Conservation (phyloP, 1,140 invertebrate genomes). For the Heliconius melpomene region DNA sequence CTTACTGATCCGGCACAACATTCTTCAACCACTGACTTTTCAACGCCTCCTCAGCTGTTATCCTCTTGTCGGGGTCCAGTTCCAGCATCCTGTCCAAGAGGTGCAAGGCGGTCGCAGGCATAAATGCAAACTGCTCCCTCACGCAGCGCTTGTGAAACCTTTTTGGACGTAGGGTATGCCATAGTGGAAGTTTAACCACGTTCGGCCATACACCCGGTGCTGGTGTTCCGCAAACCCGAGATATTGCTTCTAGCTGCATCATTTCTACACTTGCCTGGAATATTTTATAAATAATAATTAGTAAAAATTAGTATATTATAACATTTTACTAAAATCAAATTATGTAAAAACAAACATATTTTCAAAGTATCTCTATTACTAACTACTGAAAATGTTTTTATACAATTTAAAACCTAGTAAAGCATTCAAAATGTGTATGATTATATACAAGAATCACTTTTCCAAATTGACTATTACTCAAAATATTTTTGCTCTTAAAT, state of each 20-base stretch:
- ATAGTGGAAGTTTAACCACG: conserved; percentile 96
- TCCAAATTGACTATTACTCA: too few species aligned
- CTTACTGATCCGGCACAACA: conserved; percentile 94
- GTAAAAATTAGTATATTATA: too few species aligned
- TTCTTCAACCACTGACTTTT: conserved; percentile 97
- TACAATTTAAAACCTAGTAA: too few species aligned
- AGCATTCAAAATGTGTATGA: too few species aligned
- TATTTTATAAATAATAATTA: too few species aligned
- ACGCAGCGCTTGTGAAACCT: conserved; percentile 93
- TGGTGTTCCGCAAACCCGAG: conserved; percentile 96
- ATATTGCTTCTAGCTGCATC: conserved; percentile 97
- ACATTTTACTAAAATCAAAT: too few species aligned
- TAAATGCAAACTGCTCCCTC: conserved; percentile 95
- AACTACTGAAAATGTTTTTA: too few species aligned
- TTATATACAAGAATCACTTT: too few species aligned
- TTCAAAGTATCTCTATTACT: too few species aligned
- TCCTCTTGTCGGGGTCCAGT: conserved; percentile 95
- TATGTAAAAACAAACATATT: too few species aligned
- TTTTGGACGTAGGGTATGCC: conserved; percentile 95
- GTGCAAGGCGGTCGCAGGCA: conserved; percentile 94
- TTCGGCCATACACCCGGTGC: conserved; percentile 98
- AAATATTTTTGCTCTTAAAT: too few species aligned
- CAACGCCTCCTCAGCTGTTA: conserved; percentile 96
- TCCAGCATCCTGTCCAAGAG: conserved; percentile 98
- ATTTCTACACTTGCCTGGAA: conserved; percentile 94